Percentiles rank a stretch among this genome's conserved stretches.
These are phyloP conservation scores for Isotomurus palustris DNA, from an alignment of 2,888 invertebrate species.

Conservation along the genomic window DNA sequence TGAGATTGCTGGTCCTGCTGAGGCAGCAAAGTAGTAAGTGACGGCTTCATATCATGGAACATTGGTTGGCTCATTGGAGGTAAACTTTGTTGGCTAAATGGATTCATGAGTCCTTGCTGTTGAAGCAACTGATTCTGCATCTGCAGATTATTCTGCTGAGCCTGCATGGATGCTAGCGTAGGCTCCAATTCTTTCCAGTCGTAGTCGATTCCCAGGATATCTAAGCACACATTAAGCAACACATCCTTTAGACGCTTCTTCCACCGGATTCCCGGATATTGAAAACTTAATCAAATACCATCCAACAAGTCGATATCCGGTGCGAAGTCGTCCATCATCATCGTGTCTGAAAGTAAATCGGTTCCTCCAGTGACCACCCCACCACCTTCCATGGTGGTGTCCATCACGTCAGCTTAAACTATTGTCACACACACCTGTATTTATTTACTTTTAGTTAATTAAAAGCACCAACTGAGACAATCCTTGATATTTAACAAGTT, in stretches of 20 bases:
- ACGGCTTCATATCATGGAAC: no score
- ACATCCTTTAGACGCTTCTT: not conserved
- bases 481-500: no score
- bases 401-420: no score
- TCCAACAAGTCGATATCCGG: slow-evolving; percentile 38
- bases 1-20: not conserved
- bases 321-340: slow-evolving; percentile 40
- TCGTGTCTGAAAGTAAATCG: slow-evolving; percentile 10
- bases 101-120: no score
- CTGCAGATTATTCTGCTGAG: not conserved
- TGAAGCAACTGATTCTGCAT: not conserved
- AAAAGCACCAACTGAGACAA: no score
- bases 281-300: slow-evolving; percentile 19
- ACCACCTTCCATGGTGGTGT: no score
- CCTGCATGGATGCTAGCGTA: slow-evolving; percentile 8
- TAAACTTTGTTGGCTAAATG: not conserved
- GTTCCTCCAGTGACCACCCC: no score
- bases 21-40: no score
- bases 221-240: no score
- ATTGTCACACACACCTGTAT: no score
- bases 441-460: no score
- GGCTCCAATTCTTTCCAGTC: slow-evolving; percentile 41
- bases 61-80: no score
- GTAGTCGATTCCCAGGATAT: slow-evolving; percentile 32
- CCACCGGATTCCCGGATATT: not conserved